Evolutionary conservation across 1,140 invertebrate species (phyloP).

Genomic region (Coboldia fuscipes): DNA sequence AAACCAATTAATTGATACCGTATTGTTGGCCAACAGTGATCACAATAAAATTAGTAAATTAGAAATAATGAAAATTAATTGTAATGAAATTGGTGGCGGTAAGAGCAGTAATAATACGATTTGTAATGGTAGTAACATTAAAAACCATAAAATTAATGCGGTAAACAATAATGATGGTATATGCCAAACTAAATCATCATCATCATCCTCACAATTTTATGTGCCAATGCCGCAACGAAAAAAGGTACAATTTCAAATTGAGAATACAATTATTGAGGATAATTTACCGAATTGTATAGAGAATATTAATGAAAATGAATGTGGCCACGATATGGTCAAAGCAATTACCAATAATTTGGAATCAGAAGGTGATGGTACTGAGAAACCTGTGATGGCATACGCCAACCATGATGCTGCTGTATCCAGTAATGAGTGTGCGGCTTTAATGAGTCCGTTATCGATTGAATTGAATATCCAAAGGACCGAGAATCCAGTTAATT

Average conservation of each 20-base stretch:
- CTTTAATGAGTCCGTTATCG: too few species aligned
- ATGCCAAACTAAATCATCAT: background rate
- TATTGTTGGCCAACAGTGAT: background rate
- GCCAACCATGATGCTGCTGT: too few species aligned
- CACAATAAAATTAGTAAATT: background rate
- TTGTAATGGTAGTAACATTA: background rate
- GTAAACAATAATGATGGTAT: background rate
- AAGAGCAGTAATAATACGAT: background rate
- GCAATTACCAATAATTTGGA: too few species aligned
- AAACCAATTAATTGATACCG: too few species aligned
- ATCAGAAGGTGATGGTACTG: too few species aligned
- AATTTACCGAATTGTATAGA: too few species aligned
- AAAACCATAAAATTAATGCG: background rate
- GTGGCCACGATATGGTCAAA: too few species aligned
- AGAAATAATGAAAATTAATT: background rate
- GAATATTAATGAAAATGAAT: too few species aligned
- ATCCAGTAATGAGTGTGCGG: too few species aligned
- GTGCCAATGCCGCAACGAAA: conserved; percentile 34
- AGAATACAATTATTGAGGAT: conserved; percentile 23
- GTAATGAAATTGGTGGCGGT: background rate
- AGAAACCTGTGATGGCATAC: too few species aligned
- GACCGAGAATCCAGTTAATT: too few species aligned
- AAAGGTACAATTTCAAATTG: conserved; percentile 34
- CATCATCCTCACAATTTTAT: conserved; percentile 34
- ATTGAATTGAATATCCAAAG: too few species aligned